Evolutionary conservation across 2,797 vertebrate genomes (phyloP).

Genomic region (Gallinago stenura): DNA sequence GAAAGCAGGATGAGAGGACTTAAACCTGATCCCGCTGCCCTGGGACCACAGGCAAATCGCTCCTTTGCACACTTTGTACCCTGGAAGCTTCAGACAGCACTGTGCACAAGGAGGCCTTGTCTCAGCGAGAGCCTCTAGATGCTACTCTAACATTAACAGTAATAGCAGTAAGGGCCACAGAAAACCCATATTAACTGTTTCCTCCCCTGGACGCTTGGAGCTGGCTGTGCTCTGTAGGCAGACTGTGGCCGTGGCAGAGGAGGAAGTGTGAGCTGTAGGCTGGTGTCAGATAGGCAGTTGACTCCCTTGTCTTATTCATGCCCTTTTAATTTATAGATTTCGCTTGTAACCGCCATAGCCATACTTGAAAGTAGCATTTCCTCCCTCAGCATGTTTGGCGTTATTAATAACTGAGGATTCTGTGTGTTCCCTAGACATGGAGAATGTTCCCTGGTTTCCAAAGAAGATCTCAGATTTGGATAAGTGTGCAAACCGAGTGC

Average conservation of each 20-base stretch:
- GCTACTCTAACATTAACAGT: background rate
- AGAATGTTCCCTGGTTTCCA: slow-evolving; percentile 93
- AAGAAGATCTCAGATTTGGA: slow-evolving; percentile 98
- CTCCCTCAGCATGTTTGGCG: background rate
- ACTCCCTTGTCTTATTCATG: slow-evolving; percentile 42
- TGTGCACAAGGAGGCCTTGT: background rate
- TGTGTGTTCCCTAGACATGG: slow-evolving; percentile 83
- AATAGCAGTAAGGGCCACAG: background rate
- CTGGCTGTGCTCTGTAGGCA: background rate
- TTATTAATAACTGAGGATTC: slow-evolving; percentile 53
- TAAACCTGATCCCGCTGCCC: background rate
- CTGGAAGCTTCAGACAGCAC: background rate
- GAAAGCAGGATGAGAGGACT: background rate
- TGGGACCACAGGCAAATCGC: background rate
- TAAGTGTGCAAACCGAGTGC: slow-evolving; percentile 93
- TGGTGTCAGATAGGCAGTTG: slow-evolving; percentile 65
- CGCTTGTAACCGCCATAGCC: background rate
- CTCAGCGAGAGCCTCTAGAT: background rate
- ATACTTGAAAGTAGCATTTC: background rate
- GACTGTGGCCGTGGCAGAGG: slow-evolving; percentile 25
- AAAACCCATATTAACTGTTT: background rate
- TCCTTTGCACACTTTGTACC: background rate
- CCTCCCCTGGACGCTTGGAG: background rate
- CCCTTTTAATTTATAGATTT: slow-evolving; percentile 49
- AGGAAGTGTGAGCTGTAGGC: slow-evolving; percentile 69